A percentile compares a stretch with the other conserved stretches of the same genome.
Conservation (phyloP, 2,888 invertebrate species). For the Catotricha subobsoleta region DNA sequence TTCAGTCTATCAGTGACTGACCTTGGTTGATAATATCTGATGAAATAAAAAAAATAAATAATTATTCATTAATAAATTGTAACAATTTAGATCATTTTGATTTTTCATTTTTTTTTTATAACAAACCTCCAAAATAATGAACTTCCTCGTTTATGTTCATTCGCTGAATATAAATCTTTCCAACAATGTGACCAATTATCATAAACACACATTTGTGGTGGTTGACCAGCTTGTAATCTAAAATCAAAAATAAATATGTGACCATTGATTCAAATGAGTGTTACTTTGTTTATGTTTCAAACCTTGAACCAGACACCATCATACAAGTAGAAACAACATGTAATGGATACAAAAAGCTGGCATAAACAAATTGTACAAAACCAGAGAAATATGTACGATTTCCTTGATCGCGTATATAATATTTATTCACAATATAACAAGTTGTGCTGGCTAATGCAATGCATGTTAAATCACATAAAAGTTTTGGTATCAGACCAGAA, state of each 20-base stretch:
- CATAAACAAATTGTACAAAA: conserved; percentile 45
- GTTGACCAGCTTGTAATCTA: conserved; percentile 62
- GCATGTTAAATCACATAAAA: conserved; percentile 67
- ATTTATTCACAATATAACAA: conserved; percentile 62
- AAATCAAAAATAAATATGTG: too few species aligned
- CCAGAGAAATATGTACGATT: conserved; percentile 38
- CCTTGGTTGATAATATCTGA: conserved; percentile 3
- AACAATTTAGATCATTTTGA: not conserved
- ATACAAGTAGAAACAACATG: conserved; percentile 82
- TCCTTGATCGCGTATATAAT: conserved; percentile 56
- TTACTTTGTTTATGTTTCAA: too few species aligned
- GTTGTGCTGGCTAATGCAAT: conserved; percentile 58
- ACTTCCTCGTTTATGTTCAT: conserved; percentile 72
- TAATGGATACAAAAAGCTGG: conserved; percentile 80
- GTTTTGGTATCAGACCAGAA: conserved; percentile 71
- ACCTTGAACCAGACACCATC: conserved; percentile 65
- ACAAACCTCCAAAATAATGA: conserved; percentile 37
- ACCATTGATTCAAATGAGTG: not conserved
- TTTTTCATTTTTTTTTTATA: not conserved
- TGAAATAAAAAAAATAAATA: not conserved
- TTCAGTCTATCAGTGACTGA: not conserved
- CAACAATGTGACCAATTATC: conserved; percentile 68
- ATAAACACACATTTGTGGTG: conserved; percentile 72
- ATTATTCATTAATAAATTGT: not conserved
- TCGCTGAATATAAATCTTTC: conserved; percentile 52